Conservation (phyloP, 2,113 vertebrate genomes). For the Bettongia penicillata region DNA sequence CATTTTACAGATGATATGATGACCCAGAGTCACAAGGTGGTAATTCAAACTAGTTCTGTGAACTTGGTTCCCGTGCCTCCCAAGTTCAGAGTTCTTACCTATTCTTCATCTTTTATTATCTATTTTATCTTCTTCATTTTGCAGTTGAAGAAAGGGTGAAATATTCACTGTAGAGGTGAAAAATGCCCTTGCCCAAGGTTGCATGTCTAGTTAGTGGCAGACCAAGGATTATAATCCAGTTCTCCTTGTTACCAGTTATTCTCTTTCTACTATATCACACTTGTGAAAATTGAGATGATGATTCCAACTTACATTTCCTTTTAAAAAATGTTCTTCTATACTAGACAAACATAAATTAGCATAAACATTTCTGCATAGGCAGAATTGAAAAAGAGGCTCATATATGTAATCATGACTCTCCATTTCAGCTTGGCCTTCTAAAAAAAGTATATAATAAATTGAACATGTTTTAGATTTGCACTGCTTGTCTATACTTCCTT, state of each 20-base stretch:
- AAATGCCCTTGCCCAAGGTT: background rate
- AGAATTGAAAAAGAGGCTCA: background rate
- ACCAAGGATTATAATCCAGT: background rate
- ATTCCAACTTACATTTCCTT: background rate
- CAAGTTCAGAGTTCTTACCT: background rate
- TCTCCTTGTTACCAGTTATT: background rate
- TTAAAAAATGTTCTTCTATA: background rate
- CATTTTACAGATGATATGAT: background rate
- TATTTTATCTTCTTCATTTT: background rate
- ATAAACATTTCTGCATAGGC: background rate
- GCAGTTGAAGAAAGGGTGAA: background rate
- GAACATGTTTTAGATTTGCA: background rate
- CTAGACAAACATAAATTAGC: background rate
- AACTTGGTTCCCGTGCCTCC: background rate
- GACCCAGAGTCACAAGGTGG: background rate
- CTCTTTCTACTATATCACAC: background rate
- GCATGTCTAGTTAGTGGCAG: background rate
- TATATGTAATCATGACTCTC: background rate
- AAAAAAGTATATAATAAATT: background rate
- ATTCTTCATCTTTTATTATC: background rate
- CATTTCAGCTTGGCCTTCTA: background rate
- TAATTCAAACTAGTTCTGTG: background rate
- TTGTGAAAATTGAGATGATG: background rate
- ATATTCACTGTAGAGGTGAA: background rate
- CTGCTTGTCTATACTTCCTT: background rate